Evolutionary conservation across 1,140 invertebrate genomes (phyloP), one percentile per base, ranked within the genome.

Genomic region (Calephelis nemesis): DNA sequence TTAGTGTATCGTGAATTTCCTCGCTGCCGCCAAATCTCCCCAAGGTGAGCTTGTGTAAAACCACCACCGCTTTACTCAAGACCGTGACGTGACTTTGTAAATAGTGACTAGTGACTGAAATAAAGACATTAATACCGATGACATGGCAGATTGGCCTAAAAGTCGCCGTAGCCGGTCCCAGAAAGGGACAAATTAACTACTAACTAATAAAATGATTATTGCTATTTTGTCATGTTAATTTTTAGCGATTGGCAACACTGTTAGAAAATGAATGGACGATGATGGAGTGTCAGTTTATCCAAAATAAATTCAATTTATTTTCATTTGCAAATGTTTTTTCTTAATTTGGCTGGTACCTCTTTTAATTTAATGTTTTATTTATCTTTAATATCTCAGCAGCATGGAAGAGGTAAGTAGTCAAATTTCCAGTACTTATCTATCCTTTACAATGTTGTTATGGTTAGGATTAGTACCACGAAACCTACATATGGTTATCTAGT

Each of bases 391-490:
- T 74, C 73, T 76, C 80, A 73, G 71, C 85, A 90, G 79, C 80
- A 91, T 91, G 88, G 88, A 91, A 79, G 87, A 90, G 86, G 88
- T 90, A 73, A 65, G 84, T 82, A 71, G 66, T 80, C 79, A 81
- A 78, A 77, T 84, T 45, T 84, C 83, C 75, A 71, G 75, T 87
- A 84, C 83, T 87, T 83, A 49, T 58, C 4, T 39, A 12, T 9
- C 39, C 30, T n/a, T 60, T n/a, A 60, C 58, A 30, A 60, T n/a
- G 6, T 60, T 60, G 58, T 60, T 60, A 40, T 60, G 58, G 58
- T 60, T 60, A 60, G 11, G 11, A 60, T 19, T 40, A 40, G 12
- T 30, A 58, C 19, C 19, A 60, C 1, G 58, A 40, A 40, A 1
- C 1, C 5, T 7, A 60, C 58, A 40, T 40, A 60, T 40, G 58